Conservation (phyloP, 2,113 vertebrate genomes). For the Chascanopsetta lugubris region DNA sequence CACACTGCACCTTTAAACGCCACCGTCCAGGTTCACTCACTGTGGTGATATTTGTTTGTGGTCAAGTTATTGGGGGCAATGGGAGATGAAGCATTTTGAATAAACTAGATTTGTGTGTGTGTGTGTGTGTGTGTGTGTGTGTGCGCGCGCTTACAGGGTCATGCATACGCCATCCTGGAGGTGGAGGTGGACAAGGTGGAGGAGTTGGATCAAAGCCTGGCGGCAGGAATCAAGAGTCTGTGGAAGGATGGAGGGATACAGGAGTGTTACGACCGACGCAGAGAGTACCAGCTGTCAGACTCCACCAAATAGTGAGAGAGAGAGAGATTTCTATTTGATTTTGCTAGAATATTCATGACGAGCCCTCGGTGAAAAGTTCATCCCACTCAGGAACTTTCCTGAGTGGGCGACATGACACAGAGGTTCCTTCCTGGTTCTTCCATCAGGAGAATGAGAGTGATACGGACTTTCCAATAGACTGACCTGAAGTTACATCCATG, state of each 20-base stretch:
- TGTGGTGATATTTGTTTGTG: no score
- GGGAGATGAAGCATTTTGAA: not conserved
- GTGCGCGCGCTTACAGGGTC: slow-evolving; percentile 66
- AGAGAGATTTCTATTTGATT: no score
- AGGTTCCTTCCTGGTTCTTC: no score
- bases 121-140: not conserved
- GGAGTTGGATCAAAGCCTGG: slow-evolving; percentile 71
- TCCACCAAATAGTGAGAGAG: slow-evolving; percentile 87
- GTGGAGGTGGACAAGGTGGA: slow-evolving; percentile 85
- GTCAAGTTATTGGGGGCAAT: not conserved
- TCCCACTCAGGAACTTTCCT: no score
- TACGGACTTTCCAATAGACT: no score
- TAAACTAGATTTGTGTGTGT: not conserved
- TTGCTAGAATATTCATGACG: no score
- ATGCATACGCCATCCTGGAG: slow-evolving; percentile 79
- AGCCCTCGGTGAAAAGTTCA: no score
- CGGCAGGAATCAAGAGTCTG: slow-evolving; percentile 81
- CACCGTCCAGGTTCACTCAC: no score
- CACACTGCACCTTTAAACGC: no score
- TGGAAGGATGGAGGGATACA: slow-evolving; percentile 85
- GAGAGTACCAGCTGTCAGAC: slow-evolving; percentile 89
- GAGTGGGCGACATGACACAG: no score
- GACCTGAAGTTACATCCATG: no score
- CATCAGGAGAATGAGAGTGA: no score
- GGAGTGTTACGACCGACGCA: slow-evolving; percentile 84